phyloP scores from a whole-genome alignment of 2,888 invertebrate genomes.

The Schizotus pectinicornis region DNA sequence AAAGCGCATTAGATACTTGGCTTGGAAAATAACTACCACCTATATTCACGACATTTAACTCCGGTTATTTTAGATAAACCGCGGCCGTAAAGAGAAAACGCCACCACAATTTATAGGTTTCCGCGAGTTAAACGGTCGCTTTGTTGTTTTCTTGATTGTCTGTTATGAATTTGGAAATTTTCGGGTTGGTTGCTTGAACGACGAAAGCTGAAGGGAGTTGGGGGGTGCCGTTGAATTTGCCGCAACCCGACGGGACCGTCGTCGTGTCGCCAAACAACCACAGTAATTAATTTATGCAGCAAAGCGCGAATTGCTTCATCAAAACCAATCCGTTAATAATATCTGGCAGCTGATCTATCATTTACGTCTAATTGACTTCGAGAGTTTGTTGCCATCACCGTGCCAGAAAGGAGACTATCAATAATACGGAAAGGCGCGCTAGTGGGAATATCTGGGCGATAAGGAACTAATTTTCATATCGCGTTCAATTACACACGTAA shows the following conservation, averaged over 20 bases:
- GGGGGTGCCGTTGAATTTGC: too few relatives aligned
- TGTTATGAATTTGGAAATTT: constrained; percentile 23
- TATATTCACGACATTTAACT: constrained; percentile 35
- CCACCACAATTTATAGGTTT: constrained; percentile 29
- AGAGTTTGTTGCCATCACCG: constrained; percentile 37
- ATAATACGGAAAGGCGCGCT: constrained; percentile 18
- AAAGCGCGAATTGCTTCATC: constrained; percentile 47
- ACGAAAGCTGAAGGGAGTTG: neutral
- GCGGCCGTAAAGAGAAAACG: constrained; percentile 33
- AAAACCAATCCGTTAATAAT: constrained; percentile 53
- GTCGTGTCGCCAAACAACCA: constrained; percentile 29
- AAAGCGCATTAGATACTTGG: constrained; percentile 44
- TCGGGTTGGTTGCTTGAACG: constrained; percentile 6
- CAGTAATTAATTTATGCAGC: constrained; percentile 50
- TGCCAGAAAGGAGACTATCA: constrained; percentile 26
- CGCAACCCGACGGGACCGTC: neutral
- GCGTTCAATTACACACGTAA: constrained; percentile 14
- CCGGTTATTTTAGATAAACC: constrained; percentile 36
- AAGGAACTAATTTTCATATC: constrained; percentile 20
- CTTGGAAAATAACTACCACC: constrained; percentile 34
- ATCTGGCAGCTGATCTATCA: constrained; percentile 53
- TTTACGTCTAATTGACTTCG: constrained; percentile 53
- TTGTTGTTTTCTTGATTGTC: constrained; percentile 17
- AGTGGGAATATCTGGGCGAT: constrained; percentile 16
- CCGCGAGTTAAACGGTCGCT: constrained; percentile 17